Base-by-base conservation (phyloP, 2,113 vertebrate genomes). In the Pterocles orientalis region DNA sequence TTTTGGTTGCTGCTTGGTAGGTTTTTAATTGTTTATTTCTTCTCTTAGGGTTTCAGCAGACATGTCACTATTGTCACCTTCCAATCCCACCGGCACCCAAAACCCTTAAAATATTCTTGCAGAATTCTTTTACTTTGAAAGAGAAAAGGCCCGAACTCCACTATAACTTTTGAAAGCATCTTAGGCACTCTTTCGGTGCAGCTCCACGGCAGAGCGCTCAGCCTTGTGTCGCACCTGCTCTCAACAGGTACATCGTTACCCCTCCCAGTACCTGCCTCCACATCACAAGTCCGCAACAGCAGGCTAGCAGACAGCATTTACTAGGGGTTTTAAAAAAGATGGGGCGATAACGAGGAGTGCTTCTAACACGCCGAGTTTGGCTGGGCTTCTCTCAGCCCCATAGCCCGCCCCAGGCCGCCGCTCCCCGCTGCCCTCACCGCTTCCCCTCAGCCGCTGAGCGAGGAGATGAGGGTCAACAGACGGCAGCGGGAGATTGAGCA, bases 141-240 rank as follows among this genome's bases (percentile, higher is more conserved):
- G 18, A 6, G 60, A 34, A 36, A 36, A 50, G 36, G 11, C 13
- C 16, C n/a, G 31, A 84, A n/a, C 7, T 91, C 79, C 17, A n/a
- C 21, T 20, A 2, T 6, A 1, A 65, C 8, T 65, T 34, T 58
- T 7, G 45, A 54, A 84, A 11, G 25, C 2, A 1, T 7, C 48
- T 50, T 34, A 31, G 47, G 36, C 7, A 0, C 5, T 25, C 13
- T 12, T 31, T 3, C 3, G 0, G 19, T 5, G 48, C 17, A 6
- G 7, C 45, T 5, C 4, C 11, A 62, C 9, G 13, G 62, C 14
- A 16, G 34, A 60, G 45, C 1, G 6, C 48, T 33, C 69, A 19
- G 18, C 10, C 60, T 14, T 12, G 17, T 0, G 14, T 7, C 3
- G 1, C 18, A 43, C 51, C 73, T 34, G 58, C 5, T 20, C 58